These are phyloP conservation scores for Drosophila multiciliata DNA, from an alignment of 2,888 invertebrate genomes.

Conservation along the genomic window DNA sequence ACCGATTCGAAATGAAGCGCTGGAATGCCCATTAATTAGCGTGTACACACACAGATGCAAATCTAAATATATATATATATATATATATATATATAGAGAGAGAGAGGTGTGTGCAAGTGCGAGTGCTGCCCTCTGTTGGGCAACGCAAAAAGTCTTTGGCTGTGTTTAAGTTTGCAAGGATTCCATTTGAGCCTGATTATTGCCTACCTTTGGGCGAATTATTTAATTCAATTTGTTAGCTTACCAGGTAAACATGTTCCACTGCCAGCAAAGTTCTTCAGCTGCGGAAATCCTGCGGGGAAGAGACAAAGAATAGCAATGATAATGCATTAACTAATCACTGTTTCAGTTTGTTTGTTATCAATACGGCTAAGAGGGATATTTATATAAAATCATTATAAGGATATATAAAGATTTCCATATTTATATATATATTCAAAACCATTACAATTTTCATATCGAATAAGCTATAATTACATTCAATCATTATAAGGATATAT, in stretches of 20 bases:
- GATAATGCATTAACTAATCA: background rate
- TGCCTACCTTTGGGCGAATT: conserved; percentile 71
- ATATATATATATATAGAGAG: background rate
- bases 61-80: background rate
- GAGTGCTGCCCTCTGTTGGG: conserved; percentile 63
- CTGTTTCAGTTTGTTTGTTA: background rate
- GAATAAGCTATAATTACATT: too few relatives aligned
- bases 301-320: background rate
- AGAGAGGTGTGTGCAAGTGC: background rate
- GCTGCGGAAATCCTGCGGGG: conserved; percentile 82
- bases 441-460: background rate
- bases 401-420: background rate
- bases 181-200: conserved; percentile 23
- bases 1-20: conserved; percentile 67
- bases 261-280: conserved; percentile 82
- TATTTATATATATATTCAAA: background rate
- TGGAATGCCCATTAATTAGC: conserved; percentile 79
- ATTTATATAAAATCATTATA: background rate
- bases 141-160: conserved; percentile 17
- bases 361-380: background rate
- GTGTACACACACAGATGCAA: conserved; percentile 1
- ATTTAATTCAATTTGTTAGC: conserved; percentile 31
- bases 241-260: conserved; percentile 83
- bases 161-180: conserved; percentile 36
- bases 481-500: too few relatives aligned